Base-by-base conservation (phyloP, 1,140 invertebrate species). In the Euura lappo region DNA sequence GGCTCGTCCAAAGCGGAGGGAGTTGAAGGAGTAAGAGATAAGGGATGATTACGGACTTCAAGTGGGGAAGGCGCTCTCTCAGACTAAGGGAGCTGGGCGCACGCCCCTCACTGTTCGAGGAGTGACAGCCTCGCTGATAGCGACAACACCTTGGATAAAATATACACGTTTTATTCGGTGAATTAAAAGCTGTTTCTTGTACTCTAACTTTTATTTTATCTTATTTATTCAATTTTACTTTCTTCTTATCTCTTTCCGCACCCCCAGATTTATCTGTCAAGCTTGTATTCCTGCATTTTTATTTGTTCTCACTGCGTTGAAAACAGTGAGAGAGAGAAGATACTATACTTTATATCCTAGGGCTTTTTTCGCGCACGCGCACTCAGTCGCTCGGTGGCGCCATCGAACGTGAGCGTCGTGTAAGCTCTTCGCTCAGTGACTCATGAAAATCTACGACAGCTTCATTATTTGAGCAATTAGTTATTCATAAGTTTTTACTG, bases 61-160 rank as follows among this genome's bases (percentile, higher is more conserved):
- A 64, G 60, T 10, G 60, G 28, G 13, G 8, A 64, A 13, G 60
- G 8, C 28, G 28, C 28, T 28, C 28, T 28, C 28, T 28, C 28
- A 28, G 28, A 28, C 8, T 13, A 10, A 13, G 60, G 8, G 60
- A 64, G 2, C 8, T 64, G 28, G 28, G 28, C 28, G 1, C 28
- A 28, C 28, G 28, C 28, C 28, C 28, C 28, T 28, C 1, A 28
- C 8, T 10, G 60, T 10, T 3, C 13, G 66, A 68, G 8, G 66
- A 28, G 28, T 28, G 66, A 81, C 79, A 28, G 28, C 28, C 28
- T 28, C 75, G 28, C 79, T 80, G 13, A 68, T 79, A 76, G 69
- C 76, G 79, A 78, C 75, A 79, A 80, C 76, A 78, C 46, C 74
- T 65, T 28, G 74, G 75, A 73, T 80, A 78, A 81, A 79, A 81